Base-by-base conservation (phyloP, 1,140 invertebrate genomes). In the Drosophila tani region DNA sequence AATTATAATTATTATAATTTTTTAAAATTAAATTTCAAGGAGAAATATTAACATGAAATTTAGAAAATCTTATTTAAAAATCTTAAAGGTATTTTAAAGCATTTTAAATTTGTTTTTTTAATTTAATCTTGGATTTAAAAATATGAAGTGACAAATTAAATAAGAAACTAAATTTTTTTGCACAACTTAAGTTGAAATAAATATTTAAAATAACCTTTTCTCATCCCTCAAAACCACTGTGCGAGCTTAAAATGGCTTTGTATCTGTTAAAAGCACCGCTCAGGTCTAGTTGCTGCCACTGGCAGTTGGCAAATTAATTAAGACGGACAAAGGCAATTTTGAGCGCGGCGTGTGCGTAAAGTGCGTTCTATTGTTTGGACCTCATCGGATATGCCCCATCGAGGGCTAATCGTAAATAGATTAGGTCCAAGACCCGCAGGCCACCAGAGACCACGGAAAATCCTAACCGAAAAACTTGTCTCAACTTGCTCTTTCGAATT, bases 261-360 rank as follows among this genome's bases (percentile, higher is more conserved):
- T 55, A 79, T 45, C 21, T 35, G 43, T 62, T 70, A 53, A 43
- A 45, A 50, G 46, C 77, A 21, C n/a, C 35, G 40, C 27, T 14
- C 62, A 62, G 63, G 46, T 63, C 56, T 43, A 55, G 24, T 49
- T 43, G 43, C 47, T 67, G 50, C 27, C 53, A 40, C 35, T 86
- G 75, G 64, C 69, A 75, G 50, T 67, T 79, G 69, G 62, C 47
- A 86, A 86, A 87, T 87, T 87, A 86, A 86, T 86, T 87, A 87
- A 86, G 83, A 86, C 81, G 79, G 83, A 86, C 83, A 86, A 87
- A 83, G 83, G 83, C 83, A 77, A 87, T 87, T 87, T 76, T 50
- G 50, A 49, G 32, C 74, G 59, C 63, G 57, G 63, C 57, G 53
- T 75, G 78, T 75, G 78, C 68, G 63, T 73, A 68, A 74, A 82